These are phyloP conservation scores for Morone saxatilis DNA, from an alignment of 2,113 vertebrate species.

Conservation along the genomic window DNA sequence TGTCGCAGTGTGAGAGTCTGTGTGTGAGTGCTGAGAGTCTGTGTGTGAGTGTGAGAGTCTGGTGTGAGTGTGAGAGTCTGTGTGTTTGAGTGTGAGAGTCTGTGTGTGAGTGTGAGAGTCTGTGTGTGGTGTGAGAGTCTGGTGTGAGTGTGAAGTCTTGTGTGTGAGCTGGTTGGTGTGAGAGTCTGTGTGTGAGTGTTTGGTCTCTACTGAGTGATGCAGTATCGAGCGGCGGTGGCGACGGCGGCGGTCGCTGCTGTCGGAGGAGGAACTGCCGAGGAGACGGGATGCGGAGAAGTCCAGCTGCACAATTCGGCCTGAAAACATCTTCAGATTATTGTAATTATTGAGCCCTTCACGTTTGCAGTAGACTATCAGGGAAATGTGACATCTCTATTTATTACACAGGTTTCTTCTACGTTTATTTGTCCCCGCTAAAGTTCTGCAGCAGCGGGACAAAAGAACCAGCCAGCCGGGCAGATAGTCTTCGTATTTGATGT, in stretches of 20 bases:
- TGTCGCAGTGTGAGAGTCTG: neutral
- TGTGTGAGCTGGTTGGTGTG: no score
- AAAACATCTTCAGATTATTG: neutral
- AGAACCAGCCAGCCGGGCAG: no score
- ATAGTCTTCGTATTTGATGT: neutral
- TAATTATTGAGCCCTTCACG: neutral
- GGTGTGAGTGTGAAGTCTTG: neutral
- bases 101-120: neutral
- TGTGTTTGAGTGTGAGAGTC: no score
- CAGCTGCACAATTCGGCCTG: conserved; percentile 17
- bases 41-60: neutral
- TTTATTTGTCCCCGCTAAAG: no score
- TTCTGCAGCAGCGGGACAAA: no score
- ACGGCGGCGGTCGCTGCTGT: neutral
- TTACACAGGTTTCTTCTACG: neutral
- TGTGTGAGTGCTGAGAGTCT: neutral
- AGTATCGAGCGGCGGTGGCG: conserved; percentile 49
- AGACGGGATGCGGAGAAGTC: conserved; percentile 12
- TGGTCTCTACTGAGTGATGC: conserved; percentile 65
- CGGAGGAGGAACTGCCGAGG: neutral
- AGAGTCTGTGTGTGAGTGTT: conserved; percentile 10
- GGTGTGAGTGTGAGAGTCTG: no score
- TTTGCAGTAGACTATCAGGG: conserved; percentile 13
- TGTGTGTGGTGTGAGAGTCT: neutral
- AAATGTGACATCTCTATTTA: neutral